phyloP scores from a whole-genome alignment of 2,113 vertebrate genomes.

The Atrichornis clamosus region DNA sequence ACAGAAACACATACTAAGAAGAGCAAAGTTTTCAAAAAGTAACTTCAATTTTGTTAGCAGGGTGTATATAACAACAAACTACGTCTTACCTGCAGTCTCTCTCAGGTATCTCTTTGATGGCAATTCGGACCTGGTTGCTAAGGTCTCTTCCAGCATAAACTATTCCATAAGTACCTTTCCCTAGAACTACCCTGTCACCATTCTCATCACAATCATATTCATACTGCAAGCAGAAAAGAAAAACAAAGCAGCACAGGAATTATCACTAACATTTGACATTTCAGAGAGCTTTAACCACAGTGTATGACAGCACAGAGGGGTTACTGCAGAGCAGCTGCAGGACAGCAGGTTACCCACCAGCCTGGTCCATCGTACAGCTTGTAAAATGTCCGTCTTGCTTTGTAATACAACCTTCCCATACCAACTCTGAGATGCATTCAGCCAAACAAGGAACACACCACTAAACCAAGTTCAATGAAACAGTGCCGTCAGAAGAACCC shows the following conservation, averaged over 20 bases:
- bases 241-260: constrained; percentile 1
- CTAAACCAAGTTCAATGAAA: background rate
- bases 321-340: background rate
- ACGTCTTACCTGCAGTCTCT: constrained; percentile 75
- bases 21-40: background rate
- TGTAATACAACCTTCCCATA: background rate
- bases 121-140: constrained; percentile 81
- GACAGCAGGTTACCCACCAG: background rate
- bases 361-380: background rate
- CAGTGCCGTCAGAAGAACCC: background rate
- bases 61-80: background rate
- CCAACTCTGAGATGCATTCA: background rate
- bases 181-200: constrained; percentile 75
- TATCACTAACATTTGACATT: background rate
- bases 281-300: background rate
- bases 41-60: background rate
- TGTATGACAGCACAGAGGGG: background rate
- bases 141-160: constrained; percentile 82
- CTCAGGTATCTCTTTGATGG: constrained; percentile 85
- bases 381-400: background rate
- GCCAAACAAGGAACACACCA: background rate
- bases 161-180: constrained; percentile 78
- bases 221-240: constrained; percentile 69
- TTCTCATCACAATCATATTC: constrained; percentile 80
- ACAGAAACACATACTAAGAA: background rate